Evolutionary conservation across 2,888 invertebrate species (phyloP).

Genomic region (Willowsia nigromaculata): DNA sequence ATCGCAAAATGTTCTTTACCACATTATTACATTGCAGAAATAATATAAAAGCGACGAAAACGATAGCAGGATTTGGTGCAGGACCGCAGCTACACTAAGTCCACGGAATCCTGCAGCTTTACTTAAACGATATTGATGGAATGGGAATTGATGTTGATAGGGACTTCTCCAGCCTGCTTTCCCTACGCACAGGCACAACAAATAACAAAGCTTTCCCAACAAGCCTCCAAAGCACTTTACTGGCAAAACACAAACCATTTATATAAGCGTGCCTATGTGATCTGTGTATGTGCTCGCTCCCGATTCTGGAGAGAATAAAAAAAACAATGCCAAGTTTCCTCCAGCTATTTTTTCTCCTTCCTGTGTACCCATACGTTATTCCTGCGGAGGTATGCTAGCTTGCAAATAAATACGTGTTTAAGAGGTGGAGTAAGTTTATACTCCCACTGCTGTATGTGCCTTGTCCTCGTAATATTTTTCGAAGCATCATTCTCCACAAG

Average conservation of each 20-base stretch:
- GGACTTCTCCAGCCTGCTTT: neutral
- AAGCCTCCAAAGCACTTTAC: slow-evolving; percentile 38
- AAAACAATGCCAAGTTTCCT: slow-evolving; percentile 41
- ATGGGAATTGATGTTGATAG: slow-evolving; percentile 47
- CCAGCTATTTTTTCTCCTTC: neutral
- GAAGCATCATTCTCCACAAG: neutral
- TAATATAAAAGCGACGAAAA: neutral
- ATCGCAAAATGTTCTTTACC: neutral
- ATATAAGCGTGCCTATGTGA: slow-evolving; percentile 9
- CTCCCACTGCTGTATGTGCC: neutral
- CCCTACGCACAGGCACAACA: neutral
- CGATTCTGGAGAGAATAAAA: slow-evolving; percentile 29
- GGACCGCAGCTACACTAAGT: neutral
- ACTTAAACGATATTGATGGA: slow-evolving; percentile 53
- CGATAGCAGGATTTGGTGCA: neutral
- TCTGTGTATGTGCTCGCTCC: neutral
- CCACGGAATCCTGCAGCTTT: slow-evolving; percentile 36
- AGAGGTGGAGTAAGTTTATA: too few species aligned
- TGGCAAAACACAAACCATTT: slow-evolving; percentile 11
- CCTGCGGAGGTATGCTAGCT: too few species aligned
- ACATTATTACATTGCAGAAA: neutral
- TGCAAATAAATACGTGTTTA: too few species aligned
- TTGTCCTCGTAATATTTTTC: neutral
- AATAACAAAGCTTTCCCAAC: neutral
- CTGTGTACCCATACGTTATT: too few species aligned